Conservation (phyloP, 2,888 invertebrate genomes). For the Caenorhabditis sp. region DNA sequence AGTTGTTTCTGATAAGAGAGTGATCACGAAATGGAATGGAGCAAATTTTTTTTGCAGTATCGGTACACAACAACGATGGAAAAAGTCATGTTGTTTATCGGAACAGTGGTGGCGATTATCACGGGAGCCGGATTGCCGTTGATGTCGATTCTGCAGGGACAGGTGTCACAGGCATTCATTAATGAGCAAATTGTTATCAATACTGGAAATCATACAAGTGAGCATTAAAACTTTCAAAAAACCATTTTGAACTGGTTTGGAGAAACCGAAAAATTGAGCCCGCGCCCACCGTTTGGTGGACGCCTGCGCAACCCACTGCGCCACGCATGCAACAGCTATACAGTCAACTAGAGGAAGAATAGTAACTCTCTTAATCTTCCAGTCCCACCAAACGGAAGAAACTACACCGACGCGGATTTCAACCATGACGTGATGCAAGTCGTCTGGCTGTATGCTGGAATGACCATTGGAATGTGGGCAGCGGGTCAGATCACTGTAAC, state of each 20-base stretch:
- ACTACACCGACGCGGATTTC: slow-evolving; percentile 65
- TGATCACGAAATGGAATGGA: slow-evolving; percentile 1
- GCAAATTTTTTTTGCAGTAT: slow-evolving; percentile 68
- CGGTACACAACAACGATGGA: slow-evolving; percentile 74
- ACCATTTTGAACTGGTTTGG: no score
- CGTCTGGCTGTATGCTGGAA: slow-evolving; percentile 73
- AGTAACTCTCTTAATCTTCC: no score
- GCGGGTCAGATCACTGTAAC: slow-evolving; percentile 72
- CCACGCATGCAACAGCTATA: no score
- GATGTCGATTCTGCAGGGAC: slow-evolving; percentile 76
- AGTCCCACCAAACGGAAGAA: slow-evolving; percentile 40
- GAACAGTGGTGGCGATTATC: slow-evolving; percentile 67
- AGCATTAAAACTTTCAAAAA: background rate
- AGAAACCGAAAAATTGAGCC: no score
- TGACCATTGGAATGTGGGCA: slow-evolving; percentile 72
- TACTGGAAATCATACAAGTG: slow-evolving; percentile 29
- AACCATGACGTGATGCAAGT: slow-evolving; percentile 71
- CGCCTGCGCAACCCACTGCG: no score
- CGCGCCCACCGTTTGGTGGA: no score
- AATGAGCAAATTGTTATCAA: slow-evolving; percentile 66
- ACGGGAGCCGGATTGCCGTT: slow-evolving; percentile 76
- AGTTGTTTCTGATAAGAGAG: slow-evolving; percentile 14
- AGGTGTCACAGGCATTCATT: slow-evolving; percentile 72
- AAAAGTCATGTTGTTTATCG: slow-evolving; percentile 69
- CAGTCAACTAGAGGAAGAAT: no score